phyloP scores from a whole-genome alignment of 2,113 vertebrate species.

The Toxotes chatareus region DNA sequence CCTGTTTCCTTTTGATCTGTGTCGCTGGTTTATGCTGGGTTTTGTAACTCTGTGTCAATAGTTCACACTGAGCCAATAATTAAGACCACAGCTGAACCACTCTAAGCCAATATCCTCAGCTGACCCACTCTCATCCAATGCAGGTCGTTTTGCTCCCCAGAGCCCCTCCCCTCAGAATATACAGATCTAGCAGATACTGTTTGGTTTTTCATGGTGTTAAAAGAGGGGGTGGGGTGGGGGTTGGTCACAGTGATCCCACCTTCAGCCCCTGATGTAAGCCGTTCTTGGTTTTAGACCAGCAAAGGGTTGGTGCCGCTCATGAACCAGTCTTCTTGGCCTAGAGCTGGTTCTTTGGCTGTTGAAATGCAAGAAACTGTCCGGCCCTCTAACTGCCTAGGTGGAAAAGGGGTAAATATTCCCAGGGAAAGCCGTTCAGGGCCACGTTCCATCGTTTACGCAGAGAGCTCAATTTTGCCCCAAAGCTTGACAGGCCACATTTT shows the following conservation, averaged over 20 bases:
- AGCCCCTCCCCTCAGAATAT: conserved; percentile 37
- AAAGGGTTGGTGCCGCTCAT: neutral
- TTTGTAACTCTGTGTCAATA: conserved; percentile 53
- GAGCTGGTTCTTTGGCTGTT: neutral
- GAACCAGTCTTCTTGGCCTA: neutral
- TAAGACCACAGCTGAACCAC: conserved; percentile 51
- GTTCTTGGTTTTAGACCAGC: too few relatives aligned
- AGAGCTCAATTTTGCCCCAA: conserved; percentile 33
- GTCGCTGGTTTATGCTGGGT: conserved; percentile 29
- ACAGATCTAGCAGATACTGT: conserved; percentile 46
- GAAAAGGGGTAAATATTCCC: conserved; percentile 35
- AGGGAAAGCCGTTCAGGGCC: conserved; percentile 62
- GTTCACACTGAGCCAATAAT: conserved; percentile 51
- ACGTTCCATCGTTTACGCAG: conserved; percentile 47
- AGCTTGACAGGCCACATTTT: conserved; percentile 58
- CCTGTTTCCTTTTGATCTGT: conserved; percentile 42
- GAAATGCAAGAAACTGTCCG: neutral
- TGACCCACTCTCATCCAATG: conserved; percentile 42
- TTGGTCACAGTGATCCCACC: neutral
- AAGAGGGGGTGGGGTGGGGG: conserved; percentile 3
- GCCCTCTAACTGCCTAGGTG: too few relatives aligned
- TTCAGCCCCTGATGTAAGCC: neutral
- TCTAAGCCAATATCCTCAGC: conserved; percentile 48
- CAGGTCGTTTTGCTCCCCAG: conserved; percentile 18
- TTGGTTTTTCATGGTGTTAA: conserved; percentile 59